phyloP scores from a whole-genome alignment of 2,888 invertebrate genomes.

The Plagodis pulveraria region DNA sequence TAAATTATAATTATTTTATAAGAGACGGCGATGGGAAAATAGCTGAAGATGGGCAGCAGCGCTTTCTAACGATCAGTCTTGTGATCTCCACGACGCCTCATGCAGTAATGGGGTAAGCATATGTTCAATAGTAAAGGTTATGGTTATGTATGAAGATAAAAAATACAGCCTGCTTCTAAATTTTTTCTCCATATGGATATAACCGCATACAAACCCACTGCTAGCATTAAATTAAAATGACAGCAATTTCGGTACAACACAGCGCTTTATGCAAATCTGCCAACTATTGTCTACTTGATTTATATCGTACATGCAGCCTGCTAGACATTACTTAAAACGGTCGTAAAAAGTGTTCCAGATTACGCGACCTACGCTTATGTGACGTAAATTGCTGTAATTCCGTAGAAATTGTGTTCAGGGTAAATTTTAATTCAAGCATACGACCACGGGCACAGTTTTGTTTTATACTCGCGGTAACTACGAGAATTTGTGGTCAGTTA shows the following conservation, averaged over 20 bases:
- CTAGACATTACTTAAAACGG: constrained; percentile 63
- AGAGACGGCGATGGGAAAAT: no score
- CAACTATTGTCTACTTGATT: constrained; percentile 62
- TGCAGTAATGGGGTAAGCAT: no score
- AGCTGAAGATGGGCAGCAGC: no score
- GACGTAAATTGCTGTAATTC: constrained; percentile 57
- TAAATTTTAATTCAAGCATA: not conserved
- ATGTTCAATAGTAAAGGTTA: no score
- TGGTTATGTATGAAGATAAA: not conserved
- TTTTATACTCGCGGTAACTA: no score
- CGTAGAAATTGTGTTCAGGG: constrained; percentile 50
- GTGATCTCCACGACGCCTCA: no score
- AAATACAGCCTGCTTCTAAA: not conserved
- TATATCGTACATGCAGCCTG: constrained; percentile 47
- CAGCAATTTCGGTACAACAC: constrained; percentile 53
- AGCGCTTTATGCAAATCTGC: constrained; percentile 64
- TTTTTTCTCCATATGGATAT: not conserved
- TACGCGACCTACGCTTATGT: constrained; percentile 58
- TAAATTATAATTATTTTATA: no score
- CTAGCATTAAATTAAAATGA: constrained; percentile 61
- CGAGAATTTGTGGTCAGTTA: no score
- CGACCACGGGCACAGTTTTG: no score
- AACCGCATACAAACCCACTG: not conserved
- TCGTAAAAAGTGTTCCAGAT: constrained; percentile 66
- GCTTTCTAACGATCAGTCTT: no score